A percentile compares a stretch with the other conserved stretches of the same genome.
Evolutionary conservation across 2,113 vertebrate genomes (phyloP).

Genomic region (Chloropsis cyanopogon): DNA sequence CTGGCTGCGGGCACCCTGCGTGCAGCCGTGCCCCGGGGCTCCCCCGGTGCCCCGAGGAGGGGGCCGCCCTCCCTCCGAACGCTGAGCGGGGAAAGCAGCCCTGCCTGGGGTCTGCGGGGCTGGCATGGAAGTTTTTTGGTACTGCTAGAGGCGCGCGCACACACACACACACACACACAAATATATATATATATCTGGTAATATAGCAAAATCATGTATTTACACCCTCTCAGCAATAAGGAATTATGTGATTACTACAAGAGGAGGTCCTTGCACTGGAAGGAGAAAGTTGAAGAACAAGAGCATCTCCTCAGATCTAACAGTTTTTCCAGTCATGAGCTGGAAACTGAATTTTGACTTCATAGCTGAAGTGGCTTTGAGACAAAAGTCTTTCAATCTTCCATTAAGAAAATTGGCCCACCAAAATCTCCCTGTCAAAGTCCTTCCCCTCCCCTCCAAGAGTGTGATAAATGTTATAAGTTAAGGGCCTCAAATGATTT

Average conservation of each 20-base stretch:
- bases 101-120: neutral
- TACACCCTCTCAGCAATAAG: neutral
- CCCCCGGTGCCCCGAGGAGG: neutral
- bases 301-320: neutral
- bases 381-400: neutral
- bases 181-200: neutral
- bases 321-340: neutral
- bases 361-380: neutral
- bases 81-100: neutral
- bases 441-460: neutral
- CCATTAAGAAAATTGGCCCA: neutral
- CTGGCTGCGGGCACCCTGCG: neutral
- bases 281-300: neutral
- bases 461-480: neutral
- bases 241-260: neutral
- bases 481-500: slow-evolving; percentile 34
- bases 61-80: neutral
- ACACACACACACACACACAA: too few relatives aligned
- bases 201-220: neutral
- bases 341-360: neutral
- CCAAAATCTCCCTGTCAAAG: neutral
- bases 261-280: neutral
- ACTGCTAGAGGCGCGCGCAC: too few relatives aligned
- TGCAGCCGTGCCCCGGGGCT: neutral
- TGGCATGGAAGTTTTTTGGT: neutral